A percentile compares a stretch with the other conserved stretches of the same genome.
phyloP scores from a whole-genome alignment of 2,797 vertebrate species.

The Simalia tracyae region DNA sequence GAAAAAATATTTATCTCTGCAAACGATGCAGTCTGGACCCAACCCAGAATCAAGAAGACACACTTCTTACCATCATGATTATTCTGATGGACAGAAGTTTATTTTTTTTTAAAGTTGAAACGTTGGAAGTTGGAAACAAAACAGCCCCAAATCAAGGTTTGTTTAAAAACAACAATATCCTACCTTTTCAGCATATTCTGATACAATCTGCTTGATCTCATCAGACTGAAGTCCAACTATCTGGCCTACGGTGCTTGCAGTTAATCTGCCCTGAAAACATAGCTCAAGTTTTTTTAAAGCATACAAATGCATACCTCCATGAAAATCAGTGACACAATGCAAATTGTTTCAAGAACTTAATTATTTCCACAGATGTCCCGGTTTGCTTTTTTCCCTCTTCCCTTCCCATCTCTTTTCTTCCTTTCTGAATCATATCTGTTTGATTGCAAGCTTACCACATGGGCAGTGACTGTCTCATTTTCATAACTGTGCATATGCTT shows the following conservation, averaged over 20 bases:
- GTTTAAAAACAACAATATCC: conserved; percentile 31
- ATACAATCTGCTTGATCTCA: conserved; percentile 94
- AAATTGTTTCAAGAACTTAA: neutral
- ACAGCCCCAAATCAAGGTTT: neutral
- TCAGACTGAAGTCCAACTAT: conserved; percentile 93
- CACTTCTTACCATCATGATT: neutral
- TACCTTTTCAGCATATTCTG: conserved; percentile 94
- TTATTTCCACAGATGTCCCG: neutral
- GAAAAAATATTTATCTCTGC: neutral
- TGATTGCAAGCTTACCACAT: neutral
- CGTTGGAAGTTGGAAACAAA: neutral
- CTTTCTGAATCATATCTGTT: neutral
- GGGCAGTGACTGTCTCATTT: neutral
- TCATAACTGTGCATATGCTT: neutral
- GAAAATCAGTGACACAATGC: neutral
- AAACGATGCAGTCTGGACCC: too few species aligned
- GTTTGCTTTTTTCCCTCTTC: neutral
- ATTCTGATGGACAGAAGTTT: neutral
- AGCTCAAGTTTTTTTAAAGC: neutral
- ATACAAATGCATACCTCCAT: neutral
- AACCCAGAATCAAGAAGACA: neutral
- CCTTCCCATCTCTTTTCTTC: neutral
- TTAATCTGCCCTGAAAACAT: conserved; percentile 84
- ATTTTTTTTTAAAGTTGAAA: neutral
- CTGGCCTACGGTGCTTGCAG: conserved; percentile 91